Percentiles rank a stretch among this genome's conserved stretches.
Conservation (phyloP, 2,888 invertebrate genomes). For the Gandaritis pyraliata region DNA sequence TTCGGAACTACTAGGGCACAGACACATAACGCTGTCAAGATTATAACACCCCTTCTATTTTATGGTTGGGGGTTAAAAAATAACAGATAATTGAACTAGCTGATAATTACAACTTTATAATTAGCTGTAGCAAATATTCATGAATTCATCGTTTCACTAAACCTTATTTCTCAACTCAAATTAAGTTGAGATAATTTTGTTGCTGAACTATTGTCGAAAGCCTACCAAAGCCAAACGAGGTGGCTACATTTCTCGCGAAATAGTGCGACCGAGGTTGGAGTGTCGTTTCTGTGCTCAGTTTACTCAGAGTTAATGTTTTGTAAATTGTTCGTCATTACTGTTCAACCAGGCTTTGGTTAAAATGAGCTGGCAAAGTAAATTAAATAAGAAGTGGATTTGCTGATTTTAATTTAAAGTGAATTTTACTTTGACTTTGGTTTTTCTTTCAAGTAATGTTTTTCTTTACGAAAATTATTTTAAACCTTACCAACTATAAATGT, state of each 20-base stretch:
- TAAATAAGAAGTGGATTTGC: slow-evolving; percentile 19
- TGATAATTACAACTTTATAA: not conserved
- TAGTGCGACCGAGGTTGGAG: slow-evolving; percentile 45
- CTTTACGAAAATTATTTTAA: too few species aligned
- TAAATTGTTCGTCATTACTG: slow-evolving; percentile 50
- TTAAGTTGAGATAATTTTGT: slow-evolving; percentile 8
- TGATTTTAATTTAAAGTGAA: slow-evolving; percentile 9
- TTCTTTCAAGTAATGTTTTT: not conserved
- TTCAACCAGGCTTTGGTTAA: slow-evolving; percentile 39
- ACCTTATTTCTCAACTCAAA: not conserved
- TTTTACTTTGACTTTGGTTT: not conserved
- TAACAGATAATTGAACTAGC: too few species aligned
- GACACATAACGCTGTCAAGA: too few species aligned
- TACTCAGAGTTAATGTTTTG: slow-evolving; percentile 52
- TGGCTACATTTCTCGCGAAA: slow-evolving; percentile 42
- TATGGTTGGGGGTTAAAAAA: too few species aligned
- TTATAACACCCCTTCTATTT: too few species aligned
- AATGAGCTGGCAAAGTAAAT: slow-evolving; percentile 39
- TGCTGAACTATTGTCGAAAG: slow-evolving; percentile 20
- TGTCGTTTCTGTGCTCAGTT: slow-evolving; percentile 46
- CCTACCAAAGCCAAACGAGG: slow-evolving; percentile 15
- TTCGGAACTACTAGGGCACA: too few species aligned
- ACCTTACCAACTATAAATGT: too few species aligned
- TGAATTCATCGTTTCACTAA: not conserved
- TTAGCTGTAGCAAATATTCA: not conserved